A percentile compares a stretch with the other conserved stretches of the same genome.
These are phyloP conservation scores for Chromoteleia sp. DNA, from an alignment of 2,888 invertebrate species.

Conservation along the genomic window DNA sequence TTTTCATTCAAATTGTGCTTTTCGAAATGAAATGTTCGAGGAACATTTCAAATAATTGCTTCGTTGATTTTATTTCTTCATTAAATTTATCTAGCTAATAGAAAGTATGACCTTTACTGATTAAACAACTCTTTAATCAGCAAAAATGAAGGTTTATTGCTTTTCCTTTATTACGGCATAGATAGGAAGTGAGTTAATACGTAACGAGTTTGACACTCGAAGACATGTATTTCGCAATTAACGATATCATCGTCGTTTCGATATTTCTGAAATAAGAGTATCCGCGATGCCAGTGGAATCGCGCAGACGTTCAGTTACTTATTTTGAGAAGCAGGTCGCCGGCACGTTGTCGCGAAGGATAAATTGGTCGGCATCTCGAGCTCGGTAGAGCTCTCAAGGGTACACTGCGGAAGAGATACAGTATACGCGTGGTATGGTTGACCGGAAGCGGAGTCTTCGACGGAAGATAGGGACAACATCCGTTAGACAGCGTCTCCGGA, in stretches of 20 bases:
- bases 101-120: too few relatives aligned
- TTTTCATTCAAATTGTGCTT: too few relatives aligned
- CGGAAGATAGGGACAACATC: conserved; percentile 62
- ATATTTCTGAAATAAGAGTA: conserved; percentile 11
- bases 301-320: conserved; percentile 41
- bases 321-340: conserved; percentile 57
- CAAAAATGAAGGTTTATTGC: too few relatives aligned
- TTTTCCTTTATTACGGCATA: too few relatives aligned
- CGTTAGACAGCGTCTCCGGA: conserved; percentile 65
- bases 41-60: too few relatives aligned
- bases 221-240: conserved; percentile 1
- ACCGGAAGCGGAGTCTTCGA: conserved; percentile 61
- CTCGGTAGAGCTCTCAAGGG: conserved; percentile 63
- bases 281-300: conserved; percentile 17
- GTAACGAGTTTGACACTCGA: too few relatives aligned
- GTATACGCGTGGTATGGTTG: conserved; percentile 57
- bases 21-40: too few relatives aligned
- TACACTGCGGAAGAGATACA: conserved; percentile 57
- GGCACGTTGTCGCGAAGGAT: conserved; percentile 63
- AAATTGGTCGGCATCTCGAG: conserved; percentile 59
- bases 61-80: too few relatives aligned
- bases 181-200: too few relatives aligned
- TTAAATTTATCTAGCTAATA: too few relatives aligned
- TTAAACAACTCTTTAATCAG: too few relatives aligned
- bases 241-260: conserved; percentile 3